Evolutionary conservation across 2,888 invertebrate species (phyloP).

Genomic region (Griposia aprilina): DNA sequence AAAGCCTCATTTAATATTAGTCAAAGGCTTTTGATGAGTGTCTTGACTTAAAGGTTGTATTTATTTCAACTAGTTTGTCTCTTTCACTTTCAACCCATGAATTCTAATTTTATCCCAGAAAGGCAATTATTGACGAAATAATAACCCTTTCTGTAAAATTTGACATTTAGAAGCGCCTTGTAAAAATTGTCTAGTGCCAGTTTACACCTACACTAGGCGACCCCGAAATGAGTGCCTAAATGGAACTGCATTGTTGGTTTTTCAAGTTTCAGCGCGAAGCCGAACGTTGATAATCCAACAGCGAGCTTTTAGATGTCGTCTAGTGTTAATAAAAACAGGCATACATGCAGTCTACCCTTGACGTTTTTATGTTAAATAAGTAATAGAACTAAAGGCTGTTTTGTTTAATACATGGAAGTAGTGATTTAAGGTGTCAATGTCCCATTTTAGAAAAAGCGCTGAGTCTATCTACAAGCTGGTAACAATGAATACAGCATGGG

Average conservation of each 20-base stretch:
- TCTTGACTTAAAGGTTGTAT: background rate
- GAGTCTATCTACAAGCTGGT: background rate
- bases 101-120: background rate
- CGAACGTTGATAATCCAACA: background rate
- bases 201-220: background rate
- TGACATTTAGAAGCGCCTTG: too few species aligned
- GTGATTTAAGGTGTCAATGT: background rate
- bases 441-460: background rate
- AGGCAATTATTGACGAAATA: background rate
- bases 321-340: background rate
- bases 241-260: background rate
- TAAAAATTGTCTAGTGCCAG: background rate
- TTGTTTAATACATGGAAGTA: background rate
- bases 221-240: background rate
- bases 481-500: background rate
- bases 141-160: too few species aligned
- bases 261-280: background rate
- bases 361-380: background rate
- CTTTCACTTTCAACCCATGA: background rate
- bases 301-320: background rate
- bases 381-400: background rate
- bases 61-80: conserved; percentile 8
- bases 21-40: background rate
- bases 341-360: background rate
- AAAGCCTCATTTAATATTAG: background rate